Conservation (phyloP, 2,888 invertebrate genomes). For the Drosophila cognata region DNA sequence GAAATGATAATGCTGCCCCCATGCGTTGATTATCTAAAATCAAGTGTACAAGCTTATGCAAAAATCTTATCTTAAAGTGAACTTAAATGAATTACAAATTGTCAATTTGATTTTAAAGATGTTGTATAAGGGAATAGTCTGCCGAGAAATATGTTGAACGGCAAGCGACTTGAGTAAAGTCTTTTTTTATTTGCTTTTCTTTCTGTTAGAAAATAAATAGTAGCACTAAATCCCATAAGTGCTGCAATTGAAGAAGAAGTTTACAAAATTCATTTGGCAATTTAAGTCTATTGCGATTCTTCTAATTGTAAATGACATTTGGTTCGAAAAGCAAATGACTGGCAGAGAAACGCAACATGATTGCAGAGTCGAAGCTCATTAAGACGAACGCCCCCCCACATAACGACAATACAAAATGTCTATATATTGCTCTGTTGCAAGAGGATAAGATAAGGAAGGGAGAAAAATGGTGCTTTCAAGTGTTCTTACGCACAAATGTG, state of each 20-base stretch:
- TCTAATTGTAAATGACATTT: slow-evolving; percentile 56
- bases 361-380: slow-evolving; percentile 63
- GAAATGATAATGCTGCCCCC: slow-evolving; percentile 48
- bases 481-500: slow-evolving; percentile 33
- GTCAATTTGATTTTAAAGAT: not conserved
- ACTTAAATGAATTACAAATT: not conserved
- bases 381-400: slow-evolving; percentile 15
- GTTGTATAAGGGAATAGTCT: not conserved
- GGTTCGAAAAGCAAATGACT: slow-evolving; percentile 19
- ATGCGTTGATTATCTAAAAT: slow-evolving; percentile 11
- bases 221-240: not conserved
- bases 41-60: slow-evolving; percentile 4
- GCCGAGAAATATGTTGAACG: not conserved
- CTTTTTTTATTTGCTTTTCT: not conserved
- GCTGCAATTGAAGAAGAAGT: slow-evolving; percentile 4
- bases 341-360: slow-evolving; percentile 29
- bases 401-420: slow-evolving; percentile 36
- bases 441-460: not conserved
- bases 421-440: not conserved
- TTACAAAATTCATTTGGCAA: slow-evolving; percentile 1
- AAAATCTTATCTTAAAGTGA: not conserved
- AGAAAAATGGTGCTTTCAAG: slow-evolving; percentile 1
- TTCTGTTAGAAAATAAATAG: not conserved
- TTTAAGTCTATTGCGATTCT: slow-evolving; percentile 26
- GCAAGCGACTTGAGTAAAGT: not conserved